Percentiles rank a stretch among this genome's conserved stretches.
These are phyloP conservation scores for Lissocephala sabroskyi DNA, from an alignment of 2,888 invertebrate genomes.

Conservation along the genomic window DNA sequence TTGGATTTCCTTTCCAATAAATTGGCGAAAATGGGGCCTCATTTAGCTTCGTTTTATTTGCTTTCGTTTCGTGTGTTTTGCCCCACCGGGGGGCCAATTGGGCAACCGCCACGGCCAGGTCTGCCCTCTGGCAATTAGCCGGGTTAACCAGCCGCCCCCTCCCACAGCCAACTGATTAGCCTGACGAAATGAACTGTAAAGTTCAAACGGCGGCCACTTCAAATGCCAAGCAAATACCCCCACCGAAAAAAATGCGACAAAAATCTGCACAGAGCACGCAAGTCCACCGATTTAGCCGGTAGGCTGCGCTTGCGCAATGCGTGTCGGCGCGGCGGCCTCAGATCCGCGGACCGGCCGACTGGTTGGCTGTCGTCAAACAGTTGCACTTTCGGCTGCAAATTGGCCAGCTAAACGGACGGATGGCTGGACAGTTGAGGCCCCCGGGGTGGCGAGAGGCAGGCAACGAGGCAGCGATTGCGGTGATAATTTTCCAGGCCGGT, in stretches of 20 bases:
- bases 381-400: slow-evolving; percentile 54
- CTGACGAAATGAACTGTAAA: slow-evolving; percentile 60
- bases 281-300: slow-evolving; percentile 1
- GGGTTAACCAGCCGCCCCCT: no score
- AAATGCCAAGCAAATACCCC: slow-evolving; percentile 41
- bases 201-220: slow-evolving; percentile 57
- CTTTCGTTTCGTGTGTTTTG: no score
- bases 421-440: slow-evolving; percentile 4
- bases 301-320: slow-evolving; percentile 50
- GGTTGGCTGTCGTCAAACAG: slow-evolving; percentile 27
- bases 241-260: slow-evolving; percentile 47
- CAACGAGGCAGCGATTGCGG: slow-evolving; percentile 37
- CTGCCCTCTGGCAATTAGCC: no score
- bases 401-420: slow-evolving; percentile 55
- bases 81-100: no score
- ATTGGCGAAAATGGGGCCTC: no score
- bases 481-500: slow-evolving; percentile 47
- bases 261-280: slow-evolving; percentile 51
- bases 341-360: no score
- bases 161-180: slow-evolving; percentile 48
- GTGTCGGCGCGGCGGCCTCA: slow-evolving; percentile 35
- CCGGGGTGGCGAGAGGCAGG: neutral
- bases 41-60: no score
- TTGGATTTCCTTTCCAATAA: no score
- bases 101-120: no score